Evolutionary conservation across 30 jellyfish, hydroid and myxozoan species (phyloP).

Genomic region (Calvadosia cruxmelitensis): DNA sequence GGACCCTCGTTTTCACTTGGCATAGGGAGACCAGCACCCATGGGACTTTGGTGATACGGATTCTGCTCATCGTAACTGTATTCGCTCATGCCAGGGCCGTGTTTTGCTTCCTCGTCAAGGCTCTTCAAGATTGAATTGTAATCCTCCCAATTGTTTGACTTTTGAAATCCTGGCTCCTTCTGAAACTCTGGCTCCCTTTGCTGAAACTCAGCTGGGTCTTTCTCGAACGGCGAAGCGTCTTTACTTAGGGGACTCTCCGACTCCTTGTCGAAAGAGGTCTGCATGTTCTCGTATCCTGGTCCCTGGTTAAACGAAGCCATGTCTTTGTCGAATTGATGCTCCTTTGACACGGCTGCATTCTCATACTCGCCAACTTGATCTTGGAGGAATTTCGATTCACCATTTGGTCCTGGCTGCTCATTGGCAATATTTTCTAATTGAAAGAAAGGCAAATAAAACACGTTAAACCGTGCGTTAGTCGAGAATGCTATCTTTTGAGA

Average conservation of each 20-base stretch:
- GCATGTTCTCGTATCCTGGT: neutral
- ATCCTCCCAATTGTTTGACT: neutral
- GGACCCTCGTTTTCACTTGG: neutral
- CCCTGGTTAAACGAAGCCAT: neutral
- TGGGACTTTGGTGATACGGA: neutral
- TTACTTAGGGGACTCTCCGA: neutral
- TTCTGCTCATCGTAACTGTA: neutral
- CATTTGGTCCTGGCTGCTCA: slow-evolving; percentile 73
- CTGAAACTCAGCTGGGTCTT: neutral
- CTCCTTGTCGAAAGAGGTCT: neutral
- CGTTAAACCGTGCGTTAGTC: too few species aligned
- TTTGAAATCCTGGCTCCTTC: neutral
- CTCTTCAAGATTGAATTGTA: neutral
- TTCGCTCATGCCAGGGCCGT: neutral
- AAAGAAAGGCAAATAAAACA: neutral
- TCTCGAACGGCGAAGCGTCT: neutral
- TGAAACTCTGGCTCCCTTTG: neutral
- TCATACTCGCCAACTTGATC: slow-evolving; percentile 52
- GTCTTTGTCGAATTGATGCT: neutral
- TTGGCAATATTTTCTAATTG: slow-evolving; percentile 68
- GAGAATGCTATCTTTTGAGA: too few species aligned
- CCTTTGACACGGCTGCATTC: slow-evolving; percentile 3
- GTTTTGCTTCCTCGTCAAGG: neutral
- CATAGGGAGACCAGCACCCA: neutral
- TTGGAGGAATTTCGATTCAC: slow-evolving; percentile 43